These are phyloP conservation scores for Emydura subglobosa DNA, from an alignment of 2,113 vertebrate species.

Conservation along the genomic window DNA sequence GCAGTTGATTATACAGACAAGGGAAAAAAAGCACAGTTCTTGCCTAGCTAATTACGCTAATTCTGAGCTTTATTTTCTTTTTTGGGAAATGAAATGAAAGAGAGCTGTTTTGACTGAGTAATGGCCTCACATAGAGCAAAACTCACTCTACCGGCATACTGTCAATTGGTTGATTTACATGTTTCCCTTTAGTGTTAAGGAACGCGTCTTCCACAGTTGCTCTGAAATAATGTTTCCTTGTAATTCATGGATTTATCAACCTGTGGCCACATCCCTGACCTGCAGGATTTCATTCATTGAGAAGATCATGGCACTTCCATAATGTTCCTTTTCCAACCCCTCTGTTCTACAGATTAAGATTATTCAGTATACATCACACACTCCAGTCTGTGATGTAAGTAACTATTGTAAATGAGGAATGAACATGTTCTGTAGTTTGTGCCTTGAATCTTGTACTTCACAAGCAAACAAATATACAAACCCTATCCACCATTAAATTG, in stretches of 20 bases:
- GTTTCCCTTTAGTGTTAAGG: not conserved
- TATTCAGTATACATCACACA: not conserved
- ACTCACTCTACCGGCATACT: not conserved
- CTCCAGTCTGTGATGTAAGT: not conserved
- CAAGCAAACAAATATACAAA: not conserved
- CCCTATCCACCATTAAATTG: not conserved
- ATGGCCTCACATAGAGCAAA: not conserved
- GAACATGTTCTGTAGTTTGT: not conserved
- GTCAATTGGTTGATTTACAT: not conserved
- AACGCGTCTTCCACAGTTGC: not conserved
- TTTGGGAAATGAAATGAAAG: not conserved
- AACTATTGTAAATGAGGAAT: not conserved
- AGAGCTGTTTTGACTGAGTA: not conserved
- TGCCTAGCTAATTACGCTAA: not conserved
- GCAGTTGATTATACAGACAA: not conserved
- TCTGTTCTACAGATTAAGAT: not conserved
- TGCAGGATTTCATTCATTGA: not conserved
- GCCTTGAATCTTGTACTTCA: not conserved
- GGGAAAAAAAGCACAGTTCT: not conserved
- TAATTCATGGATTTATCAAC: not conserved
- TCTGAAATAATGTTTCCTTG: not conserved
- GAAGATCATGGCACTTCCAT: not conserved
- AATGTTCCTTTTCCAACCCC: not conserved
- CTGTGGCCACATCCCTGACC: not conserved
- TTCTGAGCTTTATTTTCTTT: not conserved